Evolutionary conservation across 2,888 invertebrate species (phyloP), one percentile per base, ranked within the genome.

Genomic region (Ophonus ardosiacus): DNA sequence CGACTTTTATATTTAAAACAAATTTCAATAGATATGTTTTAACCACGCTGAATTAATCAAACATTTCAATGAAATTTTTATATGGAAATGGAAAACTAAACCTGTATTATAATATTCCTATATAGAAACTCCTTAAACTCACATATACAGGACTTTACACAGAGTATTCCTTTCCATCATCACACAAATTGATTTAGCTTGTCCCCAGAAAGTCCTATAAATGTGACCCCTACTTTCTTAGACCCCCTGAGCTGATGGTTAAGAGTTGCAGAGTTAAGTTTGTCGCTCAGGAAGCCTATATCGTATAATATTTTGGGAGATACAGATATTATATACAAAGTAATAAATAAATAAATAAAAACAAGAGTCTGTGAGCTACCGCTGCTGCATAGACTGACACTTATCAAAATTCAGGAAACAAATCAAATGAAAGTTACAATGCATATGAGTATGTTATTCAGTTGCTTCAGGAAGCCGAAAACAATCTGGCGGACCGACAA

Each of bases 401-500:
- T 13, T 1, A 51, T 51, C 43, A 51, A 51, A 51, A 7, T 51
- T 51, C 43, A 51, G 43, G 43, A 51, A 10, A 51, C 68, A 68
- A 17, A 68, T 68, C 21, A 71, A 71, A 71, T 71, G 71, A 71
- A 71, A 71, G 71, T 76, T 76, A 76, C 40, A 76, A 76, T 76
- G 76, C 76, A 76, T 51, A 51, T 76, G 76, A 76, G 76, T 76
- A 76, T 76, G 76, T 76, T 76, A 76, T 76, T 76, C 56, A 51
- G 43, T 76, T 76, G 76, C 76, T 76, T 13, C 40, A 84, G 76
- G 63, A 84, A 84, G 84, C 84, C 43, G 43, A 51, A 51, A 84
- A 74, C 18, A 31, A 68, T 68, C 31, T 24, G 61, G 43, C 13
- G 43, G 10, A 31, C 4, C 43, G 43, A 13, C 43, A 13, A 5